Conservation (phyloP, 2,797 vertebrate species). For the Yasuhikotakia modesta region DNA sequence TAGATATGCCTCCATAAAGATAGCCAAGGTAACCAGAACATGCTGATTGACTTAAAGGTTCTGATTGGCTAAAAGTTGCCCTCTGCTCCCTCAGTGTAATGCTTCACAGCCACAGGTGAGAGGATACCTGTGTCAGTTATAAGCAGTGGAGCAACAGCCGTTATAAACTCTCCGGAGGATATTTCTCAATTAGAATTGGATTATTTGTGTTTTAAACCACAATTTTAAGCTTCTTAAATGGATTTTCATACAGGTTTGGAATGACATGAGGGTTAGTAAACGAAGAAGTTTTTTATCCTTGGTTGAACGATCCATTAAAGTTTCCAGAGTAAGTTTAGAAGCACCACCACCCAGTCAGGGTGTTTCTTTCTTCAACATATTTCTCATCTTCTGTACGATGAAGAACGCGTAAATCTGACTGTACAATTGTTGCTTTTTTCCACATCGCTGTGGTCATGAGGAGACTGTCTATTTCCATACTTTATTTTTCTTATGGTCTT, state of each 20-base stretch:
- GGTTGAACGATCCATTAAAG: too few relatives aligned
- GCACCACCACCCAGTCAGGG: background rate
- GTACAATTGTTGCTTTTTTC: slow-evolving; percentile 1
- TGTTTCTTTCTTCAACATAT: background rate
- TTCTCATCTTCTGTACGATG: background rate
- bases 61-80: background rate
- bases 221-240: background rate
- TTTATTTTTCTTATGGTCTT: background rate
- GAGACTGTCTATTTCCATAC: slow-evolving; percentile 14
- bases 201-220: too few relatives aligned
- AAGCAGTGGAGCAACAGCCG: too few relatives aligned
- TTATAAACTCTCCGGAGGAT: too few relatives aligned
- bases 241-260: background rate
- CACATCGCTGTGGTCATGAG: background rate
- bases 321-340: background rate
- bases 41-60: background rate
- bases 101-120: background rate
- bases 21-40: background rate
- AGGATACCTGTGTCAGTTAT: too few relatives aligned
- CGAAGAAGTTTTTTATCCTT: too few relatives aligned
- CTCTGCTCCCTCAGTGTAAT: background rate
- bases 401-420: background rate
- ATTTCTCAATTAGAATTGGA: too few relatives aligned
- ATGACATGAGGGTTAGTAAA: too few relatives aligned
- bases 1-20: background rate